phyloP scores from a whole-genome alignment of 2,113 vertebrate species.

The Psilopsiagon aymara region DNA sequence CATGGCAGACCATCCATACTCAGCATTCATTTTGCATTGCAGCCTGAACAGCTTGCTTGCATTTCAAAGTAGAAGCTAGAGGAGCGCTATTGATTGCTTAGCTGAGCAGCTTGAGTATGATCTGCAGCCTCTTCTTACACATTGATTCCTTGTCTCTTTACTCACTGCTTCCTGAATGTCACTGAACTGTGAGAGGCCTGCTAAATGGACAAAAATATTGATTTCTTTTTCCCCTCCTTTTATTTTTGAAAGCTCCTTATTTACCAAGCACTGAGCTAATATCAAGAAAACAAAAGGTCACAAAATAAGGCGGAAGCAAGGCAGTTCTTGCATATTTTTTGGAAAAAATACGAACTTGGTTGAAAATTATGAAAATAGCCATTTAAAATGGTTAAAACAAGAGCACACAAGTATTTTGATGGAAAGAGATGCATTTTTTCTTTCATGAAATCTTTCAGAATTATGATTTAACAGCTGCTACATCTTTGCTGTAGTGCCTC shows the following conservation, averaged over 20 bases:
- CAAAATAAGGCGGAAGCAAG: neutral
- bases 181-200: slow-evolving; percentile 68
- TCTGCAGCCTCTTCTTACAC: slow-evolving; percentile 54
- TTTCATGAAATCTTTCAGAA: neutral
- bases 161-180: slow-evolving; percentile 61
- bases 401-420: neutral
- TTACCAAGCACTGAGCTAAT: slow-evolving; percentile 72
- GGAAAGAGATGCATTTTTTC: neutral
- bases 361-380: neutral
- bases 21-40: slow-evolving; percentile 4
- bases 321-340: neutral
- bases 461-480: neutral
- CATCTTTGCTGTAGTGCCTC: neutral
- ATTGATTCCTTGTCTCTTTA: slow-evolving; percentile 70
- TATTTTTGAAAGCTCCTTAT: slow-evolving; percentile 68
- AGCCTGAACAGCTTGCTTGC: slow-evolving; percentile 57
- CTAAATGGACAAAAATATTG: slow-evolving; percentile 79
- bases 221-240: slow-evolving; percentile 66
- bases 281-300: slow-evolving; percentile 59
- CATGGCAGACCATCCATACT: neutral
- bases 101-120: slow-evolving; percentile 43
- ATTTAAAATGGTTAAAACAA: neutral
- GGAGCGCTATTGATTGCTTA: slow-evolving; percentile 60
- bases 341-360: neutral
- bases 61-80: slow-evolving; percentile 54